phyloP scores from a whole-genome alignment of 2,888 invertebrate genomes.

The Megalurothrips usitatus region DNA sequence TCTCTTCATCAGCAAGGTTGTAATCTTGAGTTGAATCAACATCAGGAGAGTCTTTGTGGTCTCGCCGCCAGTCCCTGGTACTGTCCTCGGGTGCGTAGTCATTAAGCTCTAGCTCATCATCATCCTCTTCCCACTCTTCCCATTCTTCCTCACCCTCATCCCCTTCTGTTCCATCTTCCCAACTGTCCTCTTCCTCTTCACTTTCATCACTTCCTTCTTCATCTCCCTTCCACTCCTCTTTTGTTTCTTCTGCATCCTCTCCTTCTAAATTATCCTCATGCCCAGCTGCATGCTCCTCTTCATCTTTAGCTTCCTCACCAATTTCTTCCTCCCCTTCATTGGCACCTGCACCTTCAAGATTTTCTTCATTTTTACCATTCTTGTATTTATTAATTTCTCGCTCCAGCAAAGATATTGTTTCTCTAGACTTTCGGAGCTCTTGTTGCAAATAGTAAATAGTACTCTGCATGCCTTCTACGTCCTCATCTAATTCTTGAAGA shows the following conservation, averaged over 20 bases:
- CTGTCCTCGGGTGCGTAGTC: slow-evolving; percentile 32
- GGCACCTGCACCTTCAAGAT: background rate
- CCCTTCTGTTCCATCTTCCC: slow-evolving; percentile 42
- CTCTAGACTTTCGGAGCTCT: slow-evolving; percentile 79
- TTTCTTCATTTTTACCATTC: background rate
- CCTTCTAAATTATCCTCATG: slow-evolving; percentile 23
- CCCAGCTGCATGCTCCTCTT: slow-evolving; percentile 28
- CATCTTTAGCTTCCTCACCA: slow-evolving; percentile 1
- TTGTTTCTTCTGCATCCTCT: slow-evolving; percentile 27
- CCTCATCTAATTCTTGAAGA: slow-evolving; percentile 92
- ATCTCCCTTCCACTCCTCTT: slow-evolving; percentile 28
- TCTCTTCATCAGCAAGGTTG: slow-evolving; percentile 36
- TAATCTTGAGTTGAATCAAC: slow-evolving; percentile 27
- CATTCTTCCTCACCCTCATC: slow-evolving; percentile 44
- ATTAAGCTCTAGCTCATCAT: slow-evolving; percentile 36
- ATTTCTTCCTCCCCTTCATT: background rate
- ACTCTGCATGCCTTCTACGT: slow-evolving; percentile 97
- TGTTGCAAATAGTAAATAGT: slow-evolving; percentile 92
- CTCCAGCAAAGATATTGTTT: slow-evolving; percentile 59
- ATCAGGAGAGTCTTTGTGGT: background rate
- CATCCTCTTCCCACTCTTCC: slow-evolving; percentile 38
- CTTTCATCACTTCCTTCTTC: slow-evolving; percentile 42
- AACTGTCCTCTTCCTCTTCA: slow-evolving; percentile 40
- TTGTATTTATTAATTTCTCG: slow-evolving; percentile 46
- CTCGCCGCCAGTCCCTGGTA: background rate